These are phyloP conservation scores for Scaptomyza flava DNA, from an alignment of 2,888 invertebrate genomes.

Conservation along the genomic window DNA sequence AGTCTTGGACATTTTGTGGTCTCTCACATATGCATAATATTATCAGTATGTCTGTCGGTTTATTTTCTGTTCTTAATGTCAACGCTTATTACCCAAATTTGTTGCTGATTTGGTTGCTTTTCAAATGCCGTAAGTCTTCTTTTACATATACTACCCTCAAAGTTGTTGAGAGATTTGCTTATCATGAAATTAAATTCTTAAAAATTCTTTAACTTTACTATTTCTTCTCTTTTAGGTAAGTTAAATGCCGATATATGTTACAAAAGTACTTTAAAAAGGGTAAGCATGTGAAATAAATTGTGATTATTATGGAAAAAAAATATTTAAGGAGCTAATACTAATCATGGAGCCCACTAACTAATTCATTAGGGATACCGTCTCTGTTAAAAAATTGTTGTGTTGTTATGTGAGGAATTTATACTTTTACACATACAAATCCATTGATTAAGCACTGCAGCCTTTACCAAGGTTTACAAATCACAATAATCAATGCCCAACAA, in stretches of 20 bases:
- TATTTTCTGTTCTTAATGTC: slow-evolving; percentile 53
- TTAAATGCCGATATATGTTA: slow-evolving; percentile 2
- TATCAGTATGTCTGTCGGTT: slow-evolving; percentile 11
- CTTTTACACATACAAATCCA: background rate
- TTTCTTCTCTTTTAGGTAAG: slow-evolving; percentile 38
- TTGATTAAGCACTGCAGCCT: background rate
- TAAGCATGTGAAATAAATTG: slow-evolving; percentile 7
- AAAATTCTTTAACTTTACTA: slow-evolving; percentile 1
- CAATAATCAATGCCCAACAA: slow-evolving; percentile 4
- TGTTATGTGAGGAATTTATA: no score
- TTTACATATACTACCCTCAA: background rate
- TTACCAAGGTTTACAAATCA: background rate
- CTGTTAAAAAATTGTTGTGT: no score
- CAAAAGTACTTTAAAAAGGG: background rate
- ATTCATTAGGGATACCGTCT: no score
- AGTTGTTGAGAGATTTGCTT: no score
- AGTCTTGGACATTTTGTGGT: slow-evolving; percentile 42
- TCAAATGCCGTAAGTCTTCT: slow-evolving; percentile 43
- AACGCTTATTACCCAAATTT: slow-evolving; percentile 65
- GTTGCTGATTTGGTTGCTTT: slow-evolving; percentile 65
- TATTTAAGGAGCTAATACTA: no score
- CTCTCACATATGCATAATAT: slow-evolving; percentile 36
- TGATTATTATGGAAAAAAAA: no score
- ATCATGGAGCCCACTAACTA: no score
- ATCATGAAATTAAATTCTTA: background rate